Evolutionary conservation across 2,888 invertebrate species (phyloP).

Genomic region (Megalurothrips usitatus): DNA sequence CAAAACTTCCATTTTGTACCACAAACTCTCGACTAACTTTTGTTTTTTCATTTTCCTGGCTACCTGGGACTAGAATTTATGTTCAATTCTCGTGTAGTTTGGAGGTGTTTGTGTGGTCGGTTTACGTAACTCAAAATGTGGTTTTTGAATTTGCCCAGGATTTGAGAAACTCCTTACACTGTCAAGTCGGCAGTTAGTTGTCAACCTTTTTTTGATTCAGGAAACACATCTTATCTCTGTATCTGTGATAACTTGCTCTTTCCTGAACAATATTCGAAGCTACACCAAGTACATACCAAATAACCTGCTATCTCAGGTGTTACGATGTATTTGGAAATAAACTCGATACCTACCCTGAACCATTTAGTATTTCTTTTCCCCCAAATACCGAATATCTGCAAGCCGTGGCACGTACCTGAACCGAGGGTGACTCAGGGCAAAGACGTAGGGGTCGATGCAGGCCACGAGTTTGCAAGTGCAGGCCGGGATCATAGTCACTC

Average conservation of each 20-base stretch:
- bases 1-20: neutral
- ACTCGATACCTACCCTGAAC: neutral
- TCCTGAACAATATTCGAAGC: constrained; percentile 1
- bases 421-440: constrained; percentile 86
- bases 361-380: neutral
- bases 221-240: constrained; percentile 10
- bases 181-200: neutral
- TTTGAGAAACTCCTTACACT: neutral
- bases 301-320: neutral
- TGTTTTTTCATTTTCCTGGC: neutral
- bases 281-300: neutral
- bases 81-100: neutral
- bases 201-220: constrained; percentile 10
- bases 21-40: neutral
- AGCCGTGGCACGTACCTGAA: constrained; percentile 60
- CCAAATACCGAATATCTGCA: neutral
- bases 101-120: neutral
- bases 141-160: neutral
- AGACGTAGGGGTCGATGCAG: constrained; percentile 87
- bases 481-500: constrained; percentile 76
- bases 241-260: constrained; percentile 23
- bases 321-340: constrained; percentile 10
- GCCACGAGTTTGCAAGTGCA: constrained; percentile 83
- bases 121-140: neutral
- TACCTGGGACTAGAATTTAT: neutral